Evolutionary conservation across 2,113 vertebrate genomes (phyloP), one percentile per base, ranked within the genome.

Genomic region (Eurypyga helias): DNA sequence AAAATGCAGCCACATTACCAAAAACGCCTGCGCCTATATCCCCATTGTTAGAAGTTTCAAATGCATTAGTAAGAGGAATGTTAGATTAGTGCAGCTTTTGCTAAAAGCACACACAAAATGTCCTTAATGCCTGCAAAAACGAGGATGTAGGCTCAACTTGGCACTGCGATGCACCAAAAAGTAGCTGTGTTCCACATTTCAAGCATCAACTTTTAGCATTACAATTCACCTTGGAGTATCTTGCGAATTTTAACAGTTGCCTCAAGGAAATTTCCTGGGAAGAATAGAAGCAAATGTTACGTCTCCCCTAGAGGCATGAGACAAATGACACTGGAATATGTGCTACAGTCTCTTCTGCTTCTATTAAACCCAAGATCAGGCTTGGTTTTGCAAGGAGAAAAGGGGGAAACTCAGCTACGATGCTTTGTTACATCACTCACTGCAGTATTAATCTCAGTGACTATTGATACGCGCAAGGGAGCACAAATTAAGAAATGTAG

Each of bases 211-310:
- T 96, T 92, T 82, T 75, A 73, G 78, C 67, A 87, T 52, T 81
- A 28, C 43, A 6, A 43, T 95, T 96, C 96, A 95, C 95, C 93
- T 91, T 87, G 78, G 90, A 94, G 67, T 28, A 87, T 41, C 84
- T 89, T 84, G 87, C 87, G 87, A 92, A 87, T 91, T 94, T 95
- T 85, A 93, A 48, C 77, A 79, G 91, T 73, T 94, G 90, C 87
- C 93, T 95, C 81, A 88, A 93, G 93, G 91, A 96, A 97, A 85
- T 65, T 90, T 66, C 58, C 82, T 36, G 36, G 52, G 57, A 86
- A 91, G 91, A 95, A 91, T 2, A 91, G 70, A 91, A 94, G 84
- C 75, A 94, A 96, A 91, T 77, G 70, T 87, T 96, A 41, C 34
- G 58, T 85, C 58, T 93, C 70, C 91, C 87, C 95, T 65, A 88